A percentile compares a stretch with the other conserved stretches of the same genome.
Conservation (phyloP, 2,888 invertebrate genomes). For the Lithophane socia region DNA sequence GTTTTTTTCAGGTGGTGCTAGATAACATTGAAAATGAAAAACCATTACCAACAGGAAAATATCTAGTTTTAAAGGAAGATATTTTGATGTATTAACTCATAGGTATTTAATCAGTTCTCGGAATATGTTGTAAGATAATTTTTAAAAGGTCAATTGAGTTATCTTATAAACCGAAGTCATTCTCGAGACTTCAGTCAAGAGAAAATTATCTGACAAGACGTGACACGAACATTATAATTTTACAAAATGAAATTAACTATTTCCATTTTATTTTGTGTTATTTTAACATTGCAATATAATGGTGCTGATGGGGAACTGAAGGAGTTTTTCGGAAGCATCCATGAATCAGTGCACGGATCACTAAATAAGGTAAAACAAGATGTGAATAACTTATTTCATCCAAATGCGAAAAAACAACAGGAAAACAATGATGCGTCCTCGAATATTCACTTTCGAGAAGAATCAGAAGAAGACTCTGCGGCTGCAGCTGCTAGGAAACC, state of each 20-base stretch:
- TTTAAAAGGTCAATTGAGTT: slow-evolving; percentile 72
- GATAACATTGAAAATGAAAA: slow-evolving; percentile 10
- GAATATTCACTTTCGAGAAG: slow-evolving; percentile 47
- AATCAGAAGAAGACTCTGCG: slow-evolving; percentile 12
- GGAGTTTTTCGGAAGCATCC: slow-evolving; percentile 71
- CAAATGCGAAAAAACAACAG: slow-evolving; percentile 57
- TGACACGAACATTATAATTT: slow-evolving; percentile 50
- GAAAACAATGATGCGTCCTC: slow-evolving; percentile 30
- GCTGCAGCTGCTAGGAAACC: slow-evolving; percentile 11
- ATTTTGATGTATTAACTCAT: slow-evolving; percentile 36
- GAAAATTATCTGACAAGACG: slow-evolving; percentile 63
- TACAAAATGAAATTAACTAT: slow-evolving; percentile 73
- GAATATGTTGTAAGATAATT: slow-evolving; percentile 67
- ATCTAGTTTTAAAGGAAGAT: slow-evolving; percentile 13
- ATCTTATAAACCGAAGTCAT: slow-evolving; percentile 66
- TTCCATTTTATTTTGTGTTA: slow-evolving; percentile 68
- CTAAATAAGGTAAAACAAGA: slow-evolving; percentile 70
- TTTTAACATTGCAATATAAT: slow-evolving; percentile 64
- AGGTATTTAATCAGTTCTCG: slow-evolving; percentile 67
- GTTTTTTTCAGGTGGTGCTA: slow-evolving; percentile 46
- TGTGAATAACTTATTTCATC: slow-evolving; percentile 65
- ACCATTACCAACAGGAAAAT: slow-evolving; percentile 5
- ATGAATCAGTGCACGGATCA: slow-evolving; percentile 46
- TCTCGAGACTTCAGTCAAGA: slow-evolving; percentile 66
- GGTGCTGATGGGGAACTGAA: slow-evolving; percentile 70